phyloP scores from a whole-genome alignment of 2,888 invertebrate genomes.

The Troglohyphantes excavatus region DNA sequence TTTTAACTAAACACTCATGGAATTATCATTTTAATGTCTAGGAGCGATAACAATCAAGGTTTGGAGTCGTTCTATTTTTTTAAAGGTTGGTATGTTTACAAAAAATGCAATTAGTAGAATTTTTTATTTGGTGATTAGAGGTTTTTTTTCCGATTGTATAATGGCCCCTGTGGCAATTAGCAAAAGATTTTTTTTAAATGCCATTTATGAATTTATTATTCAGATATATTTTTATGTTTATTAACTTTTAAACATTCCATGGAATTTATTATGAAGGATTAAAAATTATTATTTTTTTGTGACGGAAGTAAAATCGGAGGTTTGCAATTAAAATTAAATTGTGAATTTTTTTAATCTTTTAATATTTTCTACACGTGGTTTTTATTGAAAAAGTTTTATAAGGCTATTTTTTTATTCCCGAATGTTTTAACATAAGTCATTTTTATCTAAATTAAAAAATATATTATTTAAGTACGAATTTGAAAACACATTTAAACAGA shows the following conservation, averaged over 20 bases:
- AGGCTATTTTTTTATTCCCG: too few species aligned
- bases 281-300: too few species aligned
- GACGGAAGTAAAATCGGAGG: too few species aligned
- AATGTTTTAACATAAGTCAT: too few species aligned
- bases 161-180: conserved; percentile 37
- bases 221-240: background rate
- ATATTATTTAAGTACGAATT: too few species aligned
- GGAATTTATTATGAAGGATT: background rate
- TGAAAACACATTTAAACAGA: too few species aligned
- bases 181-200: conserved; percentile 26
- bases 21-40: background rate
- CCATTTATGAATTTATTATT: background rate
- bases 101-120: conserved; percentile 54
- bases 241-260: background rate
- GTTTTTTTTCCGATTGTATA: conserved; percentile 26
- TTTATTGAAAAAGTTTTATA: too few species aligned
- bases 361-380: too few species aligned
- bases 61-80: conserved; percentile 46
- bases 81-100: background rate
- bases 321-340: too few species aligned
- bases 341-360: too few species aligned
- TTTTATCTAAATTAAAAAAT: too few species aligned
- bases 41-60: conserved; percentile 48
- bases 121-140: conserved; percentile 28
- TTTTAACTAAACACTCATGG: conserved; percentile 28